Base-by-base conservation (phyloP, 2,113 vertebrate genomes). In the Pristiophorus japonicus region DNA sequence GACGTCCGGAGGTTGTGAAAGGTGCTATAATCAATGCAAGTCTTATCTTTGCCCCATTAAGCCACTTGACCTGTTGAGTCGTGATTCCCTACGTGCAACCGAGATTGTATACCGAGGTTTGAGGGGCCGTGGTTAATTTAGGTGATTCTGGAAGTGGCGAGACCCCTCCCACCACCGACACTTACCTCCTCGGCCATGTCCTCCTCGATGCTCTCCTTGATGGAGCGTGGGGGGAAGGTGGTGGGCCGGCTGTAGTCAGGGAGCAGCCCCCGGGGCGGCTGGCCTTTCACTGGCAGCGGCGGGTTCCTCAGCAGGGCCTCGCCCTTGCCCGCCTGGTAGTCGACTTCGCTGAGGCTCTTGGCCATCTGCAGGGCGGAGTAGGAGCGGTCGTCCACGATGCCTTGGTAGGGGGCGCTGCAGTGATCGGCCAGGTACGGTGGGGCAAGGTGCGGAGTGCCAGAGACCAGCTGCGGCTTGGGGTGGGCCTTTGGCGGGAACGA, bases 361-460 rank as follows among this genome's bases (percentile, higher is more conserved):
- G 99, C 99, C 98, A 99, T 98, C 97, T 99, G 99, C 47, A 99
- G 98, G 96, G 99, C 99, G 0, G 99, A 99, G 96, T 99, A 99
- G 3, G 99, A 99, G 42, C 98, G 98, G 96, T 99, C 99, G 0
- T 99, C 99, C 55, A 98, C 95, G 45, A 96, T 87, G 24, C 94
- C 95, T 1, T 96, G 78, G 0, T 24, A 0, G 22, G 3, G 96
- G 85, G 0, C 97, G 97, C 1, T 95, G 62, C 88, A 97, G 96
- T 34, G 97, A 97, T 0, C 97, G 81, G 5, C 96, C 96, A 0
- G 96, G 1, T 0, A 97, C 87, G 45, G 85, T 95, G 4, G 95
- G 55, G 18, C 90, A n/a, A 47, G 95, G 63, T 0, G 97, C 95
- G 0, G 97, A 95, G 0, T 96, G 96, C 84, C 97, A 96, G 8